These are phyloP conservation scores for Caenorhabditis drosophilae DNA, from an alignment of 2,888 invertebrate genomes.

Conservation along the genomic window DNA sequence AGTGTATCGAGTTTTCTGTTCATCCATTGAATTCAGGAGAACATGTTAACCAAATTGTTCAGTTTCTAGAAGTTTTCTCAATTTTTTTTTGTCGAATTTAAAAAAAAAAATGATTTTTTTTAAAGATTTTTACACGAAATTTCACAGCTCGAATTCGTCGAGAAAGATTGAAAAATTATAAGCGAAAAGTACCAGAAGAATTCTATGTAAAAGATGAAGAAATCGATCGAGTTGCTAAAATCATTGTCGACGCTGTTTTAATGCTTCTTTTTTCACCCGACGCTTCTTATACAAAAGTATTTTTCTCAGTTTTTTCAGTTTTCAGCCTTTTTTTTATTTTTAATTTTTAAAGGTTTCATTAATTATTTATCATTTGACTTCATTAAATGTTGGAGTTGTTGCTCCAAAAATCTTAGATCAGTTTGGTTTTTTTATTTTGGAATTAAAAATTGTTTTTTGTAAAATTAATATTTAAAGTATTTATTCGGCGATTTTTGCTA, in stretches of 20 bases:
- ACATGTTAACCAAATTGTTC: conserved; percentile 23
- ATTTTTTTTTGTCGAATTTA: no score
- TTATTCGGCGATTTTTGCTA: conserved; percentile 20
- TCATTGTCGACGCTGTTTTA: conserved; percentile 5
- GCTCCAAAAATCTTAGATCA: conserved; percentile 46
- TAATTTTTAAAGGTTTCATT: conserved; percentile 11
- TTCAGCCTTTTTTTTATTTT: no score
- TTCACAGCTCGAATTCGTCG: conserved; percentile 13
- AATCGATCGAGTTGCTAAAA: conserved; percentile 18
- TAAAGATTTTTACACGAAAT: conserved; percentile 2
- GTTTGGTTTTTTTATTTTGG: conserved; percentile 18
- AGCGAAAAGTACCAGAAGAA: conserved; percentile 21
- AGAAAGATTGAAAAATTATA: conserved; percentile 26
- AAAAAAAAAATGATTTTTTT: no score
- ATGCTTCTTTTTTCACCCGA: conserved; percentile 16
- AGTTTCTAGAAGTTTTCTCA: no score
- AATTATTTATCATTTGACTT: conserved; percentile 14
- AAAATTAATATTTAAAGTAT: conserved; percentile 8
- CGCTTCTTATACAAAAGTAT: neutral
- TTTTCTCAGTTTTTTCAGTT: neutral
- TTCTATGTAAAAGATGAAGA: conserved; percentile 40
- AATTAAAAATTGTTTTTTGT: neutral
- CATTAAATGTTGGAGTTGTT: conserved; percentile 36
- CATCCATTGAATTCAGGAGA: conserved; percentile 42
- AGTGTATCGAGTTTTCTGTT: conserved; percentile 37